Conservation (phyloP, 2,113 vertebrate genomes). For the Panthera uncia region DNA sequence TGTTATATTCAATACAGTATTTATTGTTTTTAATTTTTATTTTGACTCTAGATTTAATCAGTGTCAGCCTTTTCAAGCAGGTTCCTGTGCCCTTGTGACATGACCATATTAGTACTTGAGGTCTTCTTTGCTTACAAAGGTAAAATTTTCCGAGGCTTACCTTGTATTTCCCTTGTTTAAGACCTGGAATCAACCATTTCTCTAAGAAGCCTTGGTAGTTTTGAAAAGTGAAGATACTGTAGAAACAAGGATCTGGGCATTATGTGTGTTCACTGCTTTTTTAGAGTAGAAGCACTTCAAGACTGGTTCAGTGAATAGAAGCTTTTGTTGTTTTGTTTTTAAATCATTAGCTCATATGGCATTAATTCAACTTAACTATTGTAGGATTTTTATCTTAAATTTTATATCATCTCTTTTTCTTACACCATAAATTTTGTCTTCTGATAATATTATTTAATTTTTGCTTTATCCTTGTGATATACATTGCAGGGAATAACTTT, state of each 20-base stretch:
- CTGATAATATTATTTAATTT: not conserved
- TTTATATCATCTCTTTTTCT: not conserved
- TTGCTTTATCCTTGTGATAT: not conserved
- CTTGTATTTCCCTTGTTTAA: not conserved
- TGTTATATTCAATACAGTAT: not conserved
- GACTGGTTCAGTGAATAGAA: not conserved
- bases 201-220: not conserved
- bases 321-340: slow-evolving; percentile 21
- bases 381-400: not conserved
- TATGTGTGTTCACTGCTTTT: not conserved
- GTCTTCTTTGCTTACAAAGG: not conserved
- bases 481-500: not conserved
- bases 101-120: not conserved
- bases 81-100: not conserved
- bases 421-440: not conserved
- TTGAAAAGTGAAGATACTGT: not conserved
- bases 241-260: not conserved
- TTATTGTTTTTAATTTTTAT: not conserved
- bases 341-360: not conserved
- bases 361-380: not conserved
- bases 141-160: not conserved
- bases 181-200: not conserved
- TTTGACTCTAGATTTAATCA: not conserved
- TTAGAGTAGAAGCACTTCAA: not conserved
- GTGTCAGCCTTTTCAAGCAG: not conserved